Conservation (phyloP, 2,888 invertebrate species). For the Mythimna pallens region DNA sequence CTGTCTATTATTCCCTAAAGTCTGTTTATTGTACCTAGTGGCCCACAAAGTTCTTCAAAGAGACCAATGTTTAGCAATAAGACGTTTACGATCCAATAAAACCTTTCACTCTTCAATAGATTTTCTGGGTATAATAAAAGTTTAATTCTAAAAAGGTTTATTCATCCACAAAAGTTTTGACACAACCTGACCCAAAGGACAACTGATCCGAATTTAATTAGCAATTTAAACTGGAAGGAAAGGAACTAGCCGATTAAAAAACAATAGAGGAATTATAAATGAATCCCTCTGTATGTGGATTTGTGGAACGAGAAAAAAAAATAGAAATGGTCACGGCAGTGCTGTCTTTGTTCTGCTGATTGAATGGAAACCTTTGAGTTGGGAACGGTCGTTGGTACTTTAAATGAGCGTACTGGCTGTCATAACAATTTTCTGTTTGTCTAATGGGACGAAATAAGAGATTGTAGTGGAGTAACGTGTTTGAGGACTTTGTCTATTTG, state of each 20-base stretch:
- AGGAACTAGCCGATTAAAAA: slow-evolving; percentile 37
- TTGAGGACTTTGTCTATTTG: slow-evolving; percentile 5
- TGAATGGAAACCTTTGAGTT: slow-evolving; percentile 63
- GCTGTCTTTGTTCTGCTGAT: slow-evolving; percentile 65
- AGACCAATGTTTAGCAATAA: slow-evolving; percentile 31
- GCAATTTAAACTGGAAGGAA: slow-evolving; percentile 16
- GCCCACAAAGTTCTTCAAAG: slow-evolving; percentile 18
- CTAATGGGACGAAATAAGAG: slow-evolving; percentile 20
- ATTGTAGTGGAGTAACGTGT: slow-evolving; percentile 13
- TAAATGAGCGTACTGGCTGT: slow-evolving; percentile 47
- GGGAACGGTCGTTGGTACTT: slow-evolving; percentile 26
- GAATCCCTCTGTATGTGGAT: slow-evolving; percentile 48
- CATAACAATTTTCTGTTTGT: slow-evolving; percentile 45
- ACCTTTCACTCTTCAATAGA: slow-evolving; percentile 21
- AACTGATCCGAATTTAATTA: slow-evolving; percentile 52
- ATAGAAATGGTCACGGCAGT: slow-evolving; percentile 54
- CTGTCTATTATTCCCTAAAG: slow-evolving; percentile 18
- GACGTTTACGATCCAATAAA: slow-evolving; percentile 40
- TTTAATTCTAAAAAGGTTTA: slow-evolving; percentile 36
- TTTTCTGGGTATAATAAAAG: slow-evolving; percentile 39
- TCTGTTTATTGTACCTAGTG: slow-evolving; percentile 27
- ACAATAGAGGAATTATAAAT: slow-evolving; percentile 58
- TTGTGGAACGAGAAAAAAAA: slow-evolving; percentile 55
- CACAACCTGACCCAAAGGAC: slow-evolving; percentile 35
- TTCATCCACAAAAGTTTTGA: slow-evolving; percentile 39